Base-by-base conservation (phyloP, 2,113 vertebrate genomes). In the Tetrao urogallus region DNA sequence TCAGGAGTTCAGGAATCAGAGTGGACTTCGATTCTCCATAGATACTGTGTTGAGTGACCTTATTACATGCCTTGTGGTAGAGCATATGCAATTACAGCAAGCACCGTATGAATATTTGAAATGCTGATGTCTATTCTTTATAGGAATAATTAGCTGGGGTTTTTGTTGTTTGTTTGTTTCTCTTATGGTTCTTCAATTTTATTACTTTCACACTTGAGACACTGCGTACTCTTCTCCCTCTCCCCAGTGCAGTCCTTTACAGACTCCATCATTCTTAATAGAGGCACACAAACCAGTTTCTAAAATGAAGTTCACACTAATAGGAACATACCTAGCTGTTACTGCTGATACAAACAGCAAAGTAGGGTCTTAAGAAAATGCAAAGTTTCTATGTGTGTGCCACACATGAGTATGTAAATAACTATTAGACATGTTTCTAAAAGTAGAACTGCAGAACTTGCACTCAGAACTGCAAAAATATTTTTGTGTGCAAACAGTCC, bases 231-330 rank as follows among this genome's bases (percentile, higher is more conserved):
- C 43, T 32, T 72, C 61, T 57, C 56, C 75, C 64, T 32, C 21
- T 7, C 10, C 40, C 54, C 50, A 43, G 6, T 28, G 50, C 83
- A 48, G 25, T 76, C 52, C 22, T 14, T 8, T 45, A 65, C 30
- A 74, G 42, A 61, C n/a, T 75, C 45, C 30, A 61, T 24, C 1
- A 9, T 38, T 64, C 38, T 57, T 73, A 83, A 72, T 73, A 87
- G 27, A 87, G 57, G 56, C 76, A 22, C 19, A n/a, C 30, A 81
- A 82, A 22, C 8, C n/a, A 60, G 15, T 86, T 89, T 83, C 67
- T 90, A 91, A 84, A 94, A 72, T 24, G 13, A 64, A 87, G 10
- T 54, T 88, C 65, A 88, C 12, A 6, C 8, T 77, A 57, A 42
- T 40, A 66, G 17, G 7, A 11, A 34, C 56, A 60, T 65, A 27